phyloP scores from a whole-genome alignment of 2,797 vertebrate genomes.

The Hipposideros larvatus region DNA sequence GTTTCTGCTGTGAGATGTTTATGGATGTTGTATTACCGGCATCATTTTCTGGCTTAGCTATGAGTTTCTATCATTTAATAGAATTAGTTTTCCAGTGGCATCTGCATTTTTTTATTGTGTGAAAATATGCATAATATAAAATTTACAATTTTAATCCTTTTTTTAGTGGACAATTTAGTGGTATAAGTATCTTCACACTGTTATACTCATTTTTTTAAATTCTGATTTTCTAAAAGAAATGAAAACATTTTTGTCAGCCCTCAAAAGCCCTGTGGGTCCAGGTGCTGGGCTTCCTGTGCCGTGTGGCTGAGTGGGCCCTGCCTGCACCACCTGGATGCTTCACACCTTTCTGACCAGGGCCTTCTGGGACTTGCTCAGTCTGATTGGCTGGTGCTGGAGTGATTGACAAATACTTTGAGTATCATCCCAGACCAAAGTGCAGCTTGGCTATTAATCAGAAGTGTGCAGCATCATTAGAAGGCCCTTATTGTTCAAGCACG shows the following conservation, averaged over 20 bases:
- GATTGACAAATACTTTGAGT: neutral
- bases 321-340: neutral
- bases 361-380: neutral
- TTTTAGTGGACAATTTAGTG: constrained; percentile 1
- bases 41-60: constrained; percentile 27
- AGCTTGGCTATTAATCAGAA: neutral
- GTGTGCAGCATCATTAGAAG: neutral
- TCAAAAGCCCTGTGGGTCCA: neutral
- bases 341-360: neutral
- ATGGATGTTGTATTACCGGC: neutral
- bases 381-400: neutral
- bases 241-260: neutral
- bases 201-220: neutral
- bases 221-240: constrained; percentile 9
- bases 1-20: constrained; percentile 7
- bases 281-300: neutral
- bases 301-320: neutral
- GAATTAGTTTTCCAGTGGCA: neutral
- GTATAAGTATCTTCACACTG: neutral
- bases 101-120: neutral
- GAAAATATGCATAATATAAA: neutral
- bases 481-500: neutral
- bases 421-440: neutral
- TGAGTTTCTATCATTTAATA: neutral
- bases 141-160: neutral